phyloP scores from a whole-genome alignment of 2,888 invertebrate species.

The Caenorhabditis panamensis region DNA sequence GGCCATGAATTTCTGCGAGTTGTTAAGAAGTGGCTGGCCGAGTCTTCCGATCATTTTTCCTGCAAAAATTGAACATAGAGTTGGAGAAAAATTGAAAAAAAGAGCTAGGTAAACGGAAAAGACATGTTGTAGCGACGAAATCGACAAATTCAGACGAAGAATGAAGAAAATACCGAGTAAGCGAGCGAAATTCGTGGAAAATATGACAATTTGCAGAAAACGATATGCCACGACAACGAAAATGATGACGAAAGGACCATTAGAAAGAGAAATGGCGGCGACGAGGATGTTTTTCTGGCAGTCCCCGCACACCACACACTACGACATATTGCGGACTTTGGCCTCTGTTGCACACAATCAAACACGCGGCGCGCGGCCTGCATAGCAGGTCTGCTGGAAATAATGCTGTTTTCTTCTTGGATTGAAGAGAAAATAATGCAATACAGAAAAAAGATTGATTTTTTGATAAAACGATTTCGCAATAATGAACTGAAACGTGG shows the following conservation, averaged over 20 bases:
- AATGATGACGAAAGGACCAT: background rate
- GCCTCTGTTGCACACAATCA: background rate
- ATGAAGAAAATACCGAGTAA: too few species aligned
- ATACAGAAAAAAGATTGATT: background rate
- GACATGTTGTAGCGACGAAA: too few species aligned
- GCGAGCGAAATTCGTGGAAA: too few species aligned
- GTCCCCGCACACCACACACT: conserved; percentile 28
- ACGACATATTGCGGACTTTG: conserved; percentile 52
- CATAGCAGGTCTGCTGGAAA: background rate
- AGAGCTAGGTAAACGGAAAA: background rate
- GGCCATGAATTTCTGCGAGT: conserved; percentile 69
- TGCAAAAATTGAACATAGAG: conserved; percentile 26
- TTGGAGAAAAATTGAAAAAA: background rate
- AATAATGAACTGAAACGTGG: background rate
- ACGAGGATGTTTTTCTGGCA: background rate
- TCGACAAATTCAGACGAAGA: too few species aligned
- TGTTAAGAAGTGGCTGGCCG: conserved; percentile 69
- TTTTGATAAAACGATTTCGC: background rate
- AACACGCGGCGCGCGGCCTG: conserved; percentile 17
- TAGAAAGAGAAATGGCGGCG: background rate
- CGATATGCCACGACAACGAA: background rate
- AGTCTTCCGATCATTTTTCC: conserved; percentile 70
- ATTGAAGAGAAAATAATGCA: background rate
- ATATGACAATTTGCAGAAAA: too few species aligned
- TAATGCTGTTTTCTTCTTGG: background rate